Conservation (phyloP, 2,113 vertebrate genomes). For the Cynopterus brachyotis region DNA sequence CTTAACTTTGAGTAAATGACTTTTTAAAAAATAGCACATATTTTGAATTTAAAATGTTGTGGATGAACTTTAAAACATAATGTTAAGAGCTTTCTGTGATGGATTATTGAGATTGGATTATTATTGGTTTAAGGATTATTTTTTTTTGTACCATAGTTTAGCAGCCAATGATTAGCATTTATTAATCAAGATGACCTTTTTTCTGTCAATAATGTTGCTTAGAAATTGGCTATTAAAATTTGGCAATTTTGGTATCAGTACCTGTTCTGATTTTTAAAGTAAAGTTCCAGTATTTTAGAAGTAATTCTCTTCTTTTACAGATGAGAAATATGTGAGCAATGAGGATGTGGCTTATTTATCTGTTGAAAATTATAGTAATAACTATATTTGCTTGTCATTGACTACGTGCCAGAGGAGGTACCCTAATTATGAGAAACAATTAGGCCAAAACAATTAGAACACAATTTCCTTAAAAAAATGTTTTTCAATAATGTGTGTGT, state of each 20-base stretch:
- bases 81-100: background rate
- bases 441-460: background rate
- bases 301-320: background rate
- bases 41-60: background rate
- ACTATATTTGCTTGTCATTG: background rate
- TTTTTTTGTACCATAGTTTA: background rate
- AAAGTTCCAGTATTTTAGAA: slow-evolving; percentile 1
- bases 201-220: slow-evolving; percentile 68
- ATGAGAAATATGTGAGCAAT: background rate
- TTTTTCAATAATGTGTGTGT: background rate
- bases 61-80: background rate
- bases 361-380: background rate
- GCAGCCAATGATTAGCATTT: slow-evolving; percentile 52
- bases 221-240: slow-evolving; percentile 70
- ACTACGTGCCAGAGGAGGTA: background rate
- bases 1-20: background rate
- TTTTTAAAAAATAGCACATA: slow-evolving; percentile 7
- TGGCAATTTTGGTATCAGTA: slow-evolving; percentile 57
- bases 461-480: background rate
- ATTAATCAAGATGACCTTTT: slow-evolving; percentile 50
- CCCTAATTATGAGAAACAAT: background rate
- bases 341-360: background rate
- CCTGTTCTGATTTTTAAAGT: slow-evolving; percentile 65
- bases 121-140: slow-evolving; percentile 66
- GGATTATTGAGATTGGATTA: background rate